Conservation (phyloP, 2,797 vertebrate species). For the Geotrypetes seraphini region DNA sequence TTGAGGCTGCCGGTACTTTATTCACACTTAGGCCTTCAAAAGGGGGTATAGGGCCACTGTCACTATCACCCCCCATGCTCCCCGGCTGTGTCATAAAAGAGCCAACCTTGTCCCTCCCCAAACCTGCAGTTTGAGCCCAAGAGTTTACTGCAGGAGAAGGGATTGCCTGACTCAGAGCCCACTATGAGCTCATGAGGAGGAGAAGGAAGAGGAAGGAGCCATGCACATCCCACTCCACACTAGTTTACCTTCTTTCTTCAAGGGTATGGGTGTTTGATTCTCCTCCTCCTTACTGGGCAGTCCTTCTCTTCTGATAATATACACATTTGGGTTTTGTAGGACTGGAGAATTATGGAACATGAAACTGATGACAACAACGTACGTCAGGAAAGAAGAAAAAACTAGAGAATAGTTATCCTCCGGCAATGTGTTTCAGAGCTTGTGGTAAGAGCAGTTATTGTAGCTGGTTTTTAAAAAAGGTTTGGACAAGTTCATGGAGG, state of each 20-base stretch:
- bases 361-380: slow-evolving; percentile 35
- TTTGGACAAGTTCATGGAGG: too few relatives aligned
- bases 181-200: not conserved
- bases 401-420: too few relatives aligned
- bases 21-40: too few relatives aligned
- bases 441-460: too few relatives aligned
- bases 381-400: too few relatives aligned
- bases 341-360: slow-evolving; percentile 52
- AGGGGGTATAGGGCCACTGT: not conserved
- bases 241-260: slow-evolving; percentile 82
- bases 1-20: too few relatives aligned
- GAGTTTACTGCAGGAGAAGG: too few relatives aligned
- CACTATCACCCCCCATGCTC: not conserved
- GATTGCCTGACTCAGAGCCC: not conserved
- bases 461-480: too few relatives aligned
- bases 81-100: not conserved
- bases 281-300: slow-evolving; percentile 81
- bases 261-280: slow-evolving; percentile 68
- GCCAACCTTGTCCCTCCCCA: not conserved
- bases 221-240: not conserved
- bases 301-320: slow-evolving; percentile 92
- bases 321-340: slow-evolving; percentile 74
- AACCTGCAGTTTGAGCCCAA: too few relatives aligned
- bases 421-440: too few relatives aligned
- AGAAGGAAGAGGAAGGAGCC: not conserved